phyloP scores from a whole-genome alignment of 1,140 invertebrate genomes.

The Brevipalpus yothersi region DNA sequence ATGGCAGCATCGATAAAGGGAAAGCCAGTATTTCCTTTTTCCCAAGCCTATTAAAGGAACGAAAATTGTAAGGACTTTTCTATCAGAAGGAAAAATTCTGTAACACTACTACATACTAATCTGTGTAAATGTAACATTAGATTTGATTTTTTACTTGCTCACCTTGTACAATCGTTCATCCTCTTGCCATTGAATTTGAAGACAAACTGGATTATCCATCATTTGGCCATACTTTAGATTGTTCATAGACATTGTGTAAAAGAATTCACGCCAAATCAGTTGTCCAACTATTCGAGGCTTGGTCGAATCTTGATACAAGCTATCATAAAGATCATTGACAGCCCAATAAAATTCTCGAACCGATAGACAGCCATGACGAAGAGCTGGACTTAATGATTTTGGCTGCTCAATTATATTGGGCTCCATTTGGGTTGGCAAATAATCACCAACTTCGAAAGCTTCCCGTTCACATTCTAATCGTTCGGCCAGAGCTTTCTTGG shows the following conservation, averaged over 20 bases:
- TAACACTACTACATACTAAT: too few species aligned
- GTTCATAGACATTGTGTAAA: constrained; percentile 61
- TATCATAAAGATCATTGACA: constrained; percentile 46
- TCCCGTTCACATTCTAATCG: constrained; percentile 54
- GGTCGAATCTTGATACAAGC: constrained; percentile 45
- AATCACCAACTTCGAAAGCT: constrained; percentile 49
- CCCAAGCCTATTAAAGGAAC: constrained; percentile 55
- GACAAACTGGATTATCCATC: constrained; percentile 66
- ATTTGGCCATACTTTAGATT: constrained; percentile 72
- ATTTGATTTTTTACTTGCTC: too few species aligned
- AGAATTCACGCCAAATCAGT: constrained; percentile 68
- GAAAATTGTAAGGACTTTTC: too few species aligned
- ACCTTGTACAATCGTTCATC: constrained; percentile 32
- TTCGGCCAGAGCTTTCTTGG: constrained; percentile 34
- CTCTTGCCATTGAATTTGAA: constrained; percentile 73
- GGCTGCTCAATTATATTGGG: constrained; percentile 47
- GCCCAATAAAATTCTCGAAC: constrained; percentile 60
- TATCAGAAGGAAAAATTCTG: too few species aligned
- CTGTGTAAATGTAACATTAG: too few species aligned
- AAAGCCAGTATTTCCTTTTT: constrained; percentile 69
- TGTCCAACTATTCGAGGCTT: constrained; percentile 62
- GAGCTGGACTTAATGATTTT: constrained; percentile 61
- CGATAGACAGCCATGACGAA: constrained; percentile 72
- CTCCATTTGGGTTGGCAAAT: constrained; percentile 68
- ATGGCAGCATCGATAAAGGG: constrained; percentile 89